phyloP scores from a whole-genome alignment of 2,888 invertebrate genomes.

The Pristionchus entomophagus region DNA sequence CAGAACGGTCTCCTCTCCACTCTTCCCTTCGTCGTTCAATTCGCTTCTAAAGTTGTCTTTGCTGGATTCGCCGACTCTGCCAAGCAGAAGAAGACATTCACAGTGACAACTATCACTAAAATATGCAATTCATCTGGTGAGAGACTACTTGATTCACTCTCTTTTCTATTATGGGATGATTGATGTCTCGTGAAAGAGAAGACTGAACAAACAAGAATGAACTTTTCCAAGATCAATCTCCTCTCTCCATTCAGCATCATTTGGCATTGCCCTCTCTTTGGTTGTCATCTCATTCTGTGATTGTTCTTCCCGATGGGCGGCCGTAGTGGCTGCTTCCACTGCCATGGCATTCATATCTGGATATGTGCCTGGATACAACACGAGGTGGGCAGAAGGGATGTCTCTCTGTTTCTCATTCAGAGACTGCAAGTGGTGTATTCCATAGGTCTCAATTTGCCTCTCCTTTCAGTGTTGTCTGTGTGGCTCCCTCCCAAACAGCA shows the following conservation, averaged over 20 bases:
- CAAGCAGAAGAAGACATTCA: slow-evolving; percentile 56
- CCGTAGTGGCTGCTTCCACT: slow-evolving; percentile 66
- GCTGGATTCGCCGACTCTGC: slow-evolving; percentile 70
- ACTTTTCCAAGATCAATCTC: background rate
- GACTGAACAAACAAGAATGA: background rate
- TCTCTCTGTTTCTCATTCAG: background rate
- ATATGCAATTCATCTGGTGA: slow-evolving; percentile 71
- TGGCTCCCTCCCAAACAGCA: slow-evolving; percentile 73
- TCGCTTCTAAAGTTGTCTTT: slow-evolving; percentile 71
- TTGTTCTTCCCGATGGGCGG: slow-evolving; percentile 62
- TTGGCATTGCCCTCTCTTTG: slow-evolving; percentile 71
- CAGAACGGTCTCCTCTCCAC: slow-evolving; percentile 75
- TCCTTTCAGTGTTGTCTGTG: slow-evolving; percentile 68
- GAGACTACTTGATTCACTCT: background rate
- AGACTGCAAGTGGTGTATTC: no score
- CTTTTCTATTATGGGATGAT: background rate
- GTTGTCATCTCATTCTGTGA: slow-evolving; percentile 70
- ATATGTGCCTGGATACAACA: slow-evolving; percentile 75
- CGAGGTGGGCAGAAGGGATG: slow-evolving; percentile 56
- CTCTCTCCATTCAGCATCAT: slow-evolving; percentile 65
- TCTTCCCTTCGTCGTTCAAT: slow-evolving; percentile 72
- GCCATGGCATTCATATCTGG: slow-evolving; percentile 74
- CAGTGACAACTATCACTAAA: slow-evolving; percentile 65
- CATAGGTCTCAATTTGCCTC: background rate
- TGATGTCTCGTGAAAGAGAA: background rate